Evolutionary conservation across 1,140 invertebrate species (phyloP), one percentile per base, ranked within the genome.

Genomic region (Lasioglossum baleicum): DNA sequence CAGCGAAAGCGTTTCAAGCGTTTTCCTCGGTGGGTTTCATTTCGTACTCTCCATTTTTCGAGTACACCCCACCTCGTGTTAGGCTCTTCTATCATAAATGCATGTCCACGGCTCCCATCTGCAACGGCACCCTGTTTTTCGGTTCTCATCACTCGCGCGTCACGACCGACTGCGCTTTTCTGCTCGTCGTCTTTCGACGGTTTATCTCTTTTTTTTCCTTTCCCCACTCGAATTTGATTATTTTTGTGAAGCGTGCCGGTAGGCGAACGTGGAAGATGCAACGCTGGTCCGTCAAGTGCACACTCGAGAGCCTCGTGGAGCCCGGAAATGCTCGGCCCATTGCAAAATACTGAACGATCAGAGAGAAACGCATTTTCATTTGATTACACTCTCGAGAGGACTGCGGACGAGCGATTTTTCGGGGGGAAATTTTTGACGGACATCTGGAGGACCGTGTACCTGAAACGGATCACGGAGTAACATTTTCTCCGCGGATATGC

Each of bases 111-210:
- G 44, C 3, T 48, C 44, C 44, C 44, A 48, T 5, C 35, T 35
- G 17, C 51, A 53, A 15, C 2, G 13, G 26, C 42, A 51, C 40
- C 56, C 66, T 77, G 67, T 71, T 63, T 63, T 51, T 20, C 31
- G 10, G 13, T 53, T 71, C n/a, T 63, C 44, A 22, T n/a, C 42
- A 13, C 67, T 63, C 48, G 26, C 48, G 26, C 53, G 40, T 63
- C 75, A 71, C 44, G 53, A 81, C 42, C 35, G 42, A 8, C 66
- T 66, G 65, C 65, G 42, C 42, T 81, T 68, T 71, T 76, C 80
- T 81, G 79, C 65, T 61, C 56, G 6, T 51, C 68, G 44, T 83
- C 74, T 58, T 64, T 64, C 35, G 20, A 63, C 79, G 72, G 82
- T 83, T 83, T 83, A 83, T 61, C 61, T 63, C 67, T 53, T 17